phyloP scores from a whole-genome alignment of 35 echinoderm and acorn worm species.

The Diadema setosum region DNA sequence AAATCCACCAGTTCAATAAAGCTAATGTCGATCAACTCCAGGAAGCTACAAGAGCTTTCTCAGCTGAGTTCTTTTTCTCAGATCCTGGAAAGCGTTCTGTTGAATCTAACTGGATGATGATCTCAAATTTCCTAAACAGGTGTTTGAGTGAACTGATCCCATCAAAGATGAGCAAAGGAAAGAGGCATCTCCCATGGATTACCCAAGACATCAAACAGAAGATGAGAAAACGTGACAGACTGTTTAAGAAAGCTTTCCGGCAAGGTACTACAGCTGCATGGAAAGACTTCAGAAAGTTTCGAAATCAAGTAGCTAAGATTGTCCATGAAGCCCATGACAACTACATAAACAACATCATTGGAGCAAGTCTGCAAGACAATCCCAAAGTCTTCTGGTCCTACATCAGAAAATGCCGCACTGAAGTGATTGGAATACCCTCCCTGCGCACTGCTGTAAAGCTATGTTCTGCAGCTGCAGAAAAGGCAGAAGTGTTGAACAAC shows the following conservation, averaged over 20 bases:
- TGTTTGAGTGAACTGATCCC: not conserved
- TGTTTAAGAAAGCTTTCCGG: not conserved
- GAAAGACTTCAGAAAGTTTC: not conserved
- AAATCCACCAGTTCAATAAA: constrained; percentile 1
- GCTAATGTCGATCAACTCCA: not conserved
- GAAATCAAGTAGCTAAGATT: not conserved
- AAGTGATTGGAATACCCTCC: not conserved
- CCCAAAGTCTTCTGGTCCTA: constrained; percentile 21
- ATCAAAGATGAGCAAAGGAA: constrained; percentile 23
- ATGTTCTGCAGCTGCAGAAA: not conserved
- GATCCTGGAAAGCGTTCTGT: constrained; percentile 23
- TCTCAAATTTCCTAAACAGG: not conserved
- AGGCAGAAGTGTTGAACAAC: not conserved
- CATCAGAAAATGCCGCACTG: not conserved
- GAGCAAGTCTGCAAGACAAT: constrained; percentile 3
- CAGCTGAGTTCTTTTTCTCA: constrained; percentile 8
- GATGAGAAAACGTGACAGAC: constrained; percentile 20
- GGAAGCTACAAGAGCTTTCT: not conserved
- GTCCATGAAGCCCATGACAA: not conserved
- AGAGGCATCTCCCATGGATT: not conserved
- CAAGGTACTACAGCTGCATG: not conserved
- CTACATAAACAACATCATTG: constrained; percentile 15
- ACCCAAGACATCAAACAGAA: constrained; percentile 17
- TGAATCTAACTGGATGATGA: constrained; percentile 21
- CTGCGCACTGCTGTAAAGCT: no score